Conservation (phyloP, 1,140 invertebrate species). For the Tachypleus tridentatus region DNA sequence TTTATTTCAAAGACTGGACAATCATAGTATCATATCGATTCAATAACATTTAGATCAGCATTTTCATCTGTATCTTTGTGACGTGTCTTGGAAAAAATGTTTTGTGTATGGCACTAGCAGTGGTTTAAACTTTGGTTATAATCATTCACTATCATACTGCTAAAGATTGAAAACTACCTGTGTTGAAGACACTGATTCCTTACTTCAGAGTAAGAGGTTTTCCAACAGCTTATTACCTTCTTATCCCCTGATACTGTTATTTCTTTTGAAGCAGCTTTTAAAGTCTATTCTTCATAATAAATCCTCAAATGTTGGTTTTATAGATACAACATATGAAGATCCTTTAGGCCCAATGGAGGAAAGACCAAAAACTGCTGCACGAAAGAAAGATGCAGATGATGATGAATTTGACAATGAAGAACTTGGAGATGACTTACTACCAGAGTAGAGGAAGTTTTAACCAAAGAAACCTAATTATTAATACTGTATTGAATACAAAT, state of each 20-base stretch:
- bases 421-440: constrained; percentile 65
- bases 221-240: neutral
- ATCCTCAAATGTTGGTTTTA: constrained; percentile 19
- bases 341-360: constrained; percentile 57
- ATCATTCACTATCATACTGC: constrained; percentile 17
- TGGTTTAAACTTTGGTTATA: too few relatives aligned
- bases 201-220: neutral
- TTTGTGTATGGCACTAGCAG: too few relatives aligned
- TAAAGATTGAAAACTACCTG: neutral
- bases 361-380: constrained; percentile 59
- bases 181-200: neutral
- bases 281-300: neutral
- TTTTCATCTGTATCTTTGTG: too few relatives aligned
- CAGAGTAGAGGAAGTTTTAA: constrained; percentile 42
- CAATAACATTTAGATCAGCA: too few relatives aligned
- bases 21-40: too few relatives aligned
- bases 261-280: neutral
- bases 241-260: too few relatives aligned
- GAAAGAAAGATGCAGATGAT: constrained; percentile 45
- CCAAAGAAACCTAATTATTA: too few relatives aligned
- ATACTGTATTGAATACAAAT: too few relatives aligned
- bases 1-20: too few relatives aligned
- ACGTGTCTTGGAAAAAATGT: too few relatives aligned
- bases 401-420: constrained; percentile 71
- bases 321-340: constrained; percentile 56